These are phyloP conservation scores for Drosophila aldrichi DNA, from an alignment of 2,888 invertebrate genomes.

Conservation along the genomic window DNA sequence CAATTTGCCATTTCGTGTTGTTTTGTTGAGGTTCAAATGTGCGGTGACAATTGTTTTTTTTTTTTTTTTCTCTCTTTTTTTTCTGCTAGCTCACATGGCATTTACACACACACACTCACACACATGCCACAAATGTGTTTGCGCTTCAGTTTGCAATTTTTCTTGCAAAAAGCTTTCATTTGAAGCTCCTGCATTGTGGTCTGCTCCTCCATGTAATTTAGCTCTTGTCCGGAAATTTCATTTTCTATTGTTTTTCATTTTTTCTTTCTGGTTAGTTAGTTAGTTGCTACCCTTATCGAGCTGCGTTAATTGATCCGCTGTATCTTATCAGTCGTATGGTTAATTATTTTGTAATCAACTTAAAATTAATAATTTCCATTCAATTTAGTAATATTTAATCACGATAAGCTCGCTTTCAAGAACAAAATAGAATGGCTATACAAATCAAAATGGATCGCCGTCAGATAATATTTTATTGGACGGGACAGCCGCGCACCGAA, in stretches of 20 bases:
- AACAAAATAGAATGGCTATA: constrained; percentile 9
- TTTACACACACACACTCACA: constrained; percentile 9
- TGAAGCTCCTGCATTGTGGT: constrained; percentile 15
- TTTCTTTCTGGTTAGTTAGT: too few relatives aligned
- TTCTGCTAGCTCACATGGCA: constrained; percentile 29
- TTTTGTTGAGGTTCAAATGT: constrained; percentile 66
- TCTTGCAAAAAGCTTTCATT: constrained; percentile 43
- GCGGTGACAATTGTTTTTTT: constrained; percentile 75
- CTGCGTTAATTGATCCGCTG: constrained; percentile 4
- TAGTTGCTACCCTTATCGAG: constrained; percentile 3
- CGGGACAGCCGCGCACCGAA: constrained; percentile 49
- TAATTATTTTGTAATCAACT: constrained; percentile 65
- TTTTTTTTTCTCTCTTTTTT: constrained; percentile 48
- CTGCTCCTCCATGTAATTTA: constrained; percentile 32
- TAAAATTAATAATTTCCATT: constrained; percentile 58
- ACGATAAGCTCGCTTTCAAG: constrained; percentile 46
- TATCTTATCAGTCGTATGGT: constrained; percentile 30
- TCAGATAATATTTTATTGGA: constrained; percentile 7
- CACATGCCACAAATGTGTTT: constrained; percentile 38
- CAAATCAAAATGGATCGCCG: constrained; percentile 44
- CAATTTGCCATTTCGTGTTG: constrained; percentile 66
- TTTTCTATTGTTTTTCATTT: constrained; percentile 7
- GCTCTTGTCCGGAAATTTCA: constrained; percentile 27
- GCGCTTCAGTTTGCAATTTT: constrained; percentile 44
- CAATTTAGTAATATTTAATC: constrained; percentile 50